Evolutionary conservation across 1,140 invertebrate species (phyloP).

Genomic region (Brachionus plicatilis): DNA sequence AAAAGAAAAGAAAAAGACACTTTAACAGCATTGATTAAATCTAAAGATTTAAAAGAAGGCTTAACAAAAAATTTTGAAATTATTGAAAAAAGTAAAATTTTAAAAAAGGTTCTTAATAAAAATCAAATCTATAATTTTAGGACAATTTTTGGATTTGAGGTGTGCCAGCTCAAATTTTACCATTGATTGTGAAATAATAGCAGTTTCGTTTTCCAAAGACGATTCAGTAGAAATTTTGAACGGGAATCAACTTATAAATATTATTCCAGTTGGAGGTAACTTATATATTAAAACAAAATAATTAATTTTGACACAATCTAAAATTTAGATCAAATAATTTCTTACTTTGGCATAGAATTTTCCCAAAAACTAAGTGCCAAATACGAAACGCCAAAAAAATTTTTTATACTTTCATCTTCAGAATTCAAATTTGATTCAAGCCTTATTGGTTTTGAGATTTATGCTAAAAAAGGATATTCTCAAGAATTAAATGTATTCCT

Average conservation of each 20-base stretch:
- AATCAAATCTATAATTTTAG: neutral
- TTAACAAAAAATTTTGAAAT: neutral
- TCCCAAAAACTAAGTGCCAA: neutral
- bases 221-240: neutral
- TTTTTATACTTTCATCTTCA: neutral
- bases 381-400: neutral
- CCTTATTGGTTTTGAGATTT: neutral
- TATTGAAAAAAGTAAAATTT: neutral
- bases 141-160: neutral
- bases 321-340: neutral
- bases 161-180: neutral
- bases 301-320: neutral
- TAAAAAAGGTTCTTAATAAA: neutral
- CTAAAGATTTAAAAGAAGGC: neutral
- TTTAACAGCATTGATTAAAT: neutral
- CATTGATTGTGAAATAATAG: neutral
- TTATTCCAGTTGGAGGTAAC: neutral
- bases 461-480: neutral
- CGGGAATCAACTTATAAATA: neutral
- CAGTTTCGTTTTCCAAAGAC: neutral
- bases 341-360: neutral
- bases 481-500: neutral
- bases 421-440: neutral
- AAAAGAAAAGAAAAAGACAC: neutral
- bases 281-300: no score